These are phyloP conservation scores for Acinonyx jubatus DNA, from an alignment of 2,113 vertebrate genomes.

Conservation along the genomic window DNA sequence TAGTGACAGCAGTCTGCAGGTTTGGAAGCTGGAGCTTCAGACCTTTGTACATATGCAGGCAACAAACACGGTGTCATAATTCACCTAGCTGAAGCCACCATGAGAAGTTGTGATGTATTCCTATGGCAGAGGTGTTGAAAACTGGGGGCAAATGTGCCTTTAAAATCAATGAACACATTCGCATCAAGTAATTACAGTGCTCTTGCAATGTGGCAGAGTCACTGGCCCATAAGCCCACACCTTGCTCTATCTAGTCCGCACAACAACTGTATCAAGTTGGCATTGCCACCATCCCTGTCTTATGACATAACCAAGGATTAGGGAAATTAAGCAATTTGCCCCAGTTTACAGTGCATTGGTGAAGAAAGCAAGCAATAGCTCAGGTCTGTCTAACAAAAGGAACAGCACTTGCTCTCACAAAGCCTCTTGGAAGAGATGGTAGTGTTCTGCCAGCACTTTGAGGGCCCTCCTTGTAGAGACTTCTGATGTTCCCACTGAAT, in stretches of 20 bases:
- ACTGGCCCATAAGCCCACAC: not conserved
- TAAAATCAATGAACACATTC: not conserved
- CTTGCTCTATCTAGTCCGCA: not conserved
- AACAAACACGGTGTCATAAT: accelerated
- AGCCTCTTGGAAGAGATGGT: accelerated
- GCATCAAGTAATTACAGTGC: not conserved
- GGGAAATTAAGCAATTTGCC: not conserved
- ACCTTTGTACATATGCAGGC: accelerated
- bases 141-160: not conserved
- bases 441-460: accelerated
- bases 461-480: not conserved
- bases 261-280: accelerated
- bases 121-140: not conserved
- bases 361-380: not conserved
- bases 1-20: not conserved
- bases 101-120: not conserved
- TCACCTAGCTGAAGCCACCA: not conserved
- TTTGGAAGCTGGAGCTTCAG: not conserved
- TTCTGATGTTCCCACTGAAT: not conserved
- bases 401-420: accelerated
- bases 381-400: not conserved
- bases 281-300: not conserved
- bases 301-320: not conserved
- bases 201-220: not conserved
- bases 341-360: not conserved